Base-by-base conservation (phyloP, 2,888 invertebrate species). In the Eupithecia tripunctaria region DNA sequence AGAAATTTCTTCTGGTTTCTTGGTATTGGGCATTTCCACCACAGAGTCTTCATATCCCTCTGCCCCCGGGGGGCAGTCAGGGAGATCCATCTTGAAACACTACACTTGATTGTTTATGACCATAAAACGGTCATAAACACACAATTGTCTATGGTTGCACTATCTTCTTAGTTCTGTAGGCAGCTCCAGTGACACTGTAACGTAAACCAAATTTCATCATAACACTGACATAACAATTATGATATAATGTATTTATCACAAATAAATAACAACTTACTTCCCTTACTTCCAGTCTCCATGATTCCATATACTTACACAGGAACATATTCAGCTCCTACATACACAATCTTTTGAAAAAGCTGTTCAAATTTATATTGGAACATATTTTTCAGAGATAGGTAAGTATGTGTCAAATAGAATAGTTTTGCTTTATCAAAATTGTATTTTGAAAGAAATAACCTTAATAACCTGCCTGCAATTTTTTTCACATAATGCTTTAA, bases 11-110 rank as follows among this genome's bases (percentile, higher is more conserved):
- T 85, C 88, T 21, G 82, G 84, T 84, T 92, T 93, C 84, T 86
- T 90, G 29, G 91, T 93, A 83, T 86, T 90, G 32, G 91, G 84
- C 41, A 90, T 81, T 91, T 92, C 90, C 64, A 86, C 86, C 72
- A 94, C 91, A 3, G 93, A 85, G 82, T 94, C 94, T 82, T 94
- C 80, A 82, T 94, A 94, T 66, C 94, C 94, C 86, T 94, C 94
- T 66, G 94, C 86, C 82, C 94, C 94, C 0, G 94, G 94, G 56
- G 94, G 94, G 81, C 94, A 92, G 83, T 94, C 94, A 0, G 94
- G 93, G 38, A 94, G 89, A 15, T 94, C 94, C 94, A 94, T 94
- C 85, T 89, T 90, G 84, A 89, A 72, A 77, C 93, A 93, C 93
- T 91, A 92, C 93, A 94, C 93, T 92, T 85, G 84, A 82, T 84